phyloP scores from a whole-genome alignment of 2,888 invertebrate species.

The Dimorphilus gyrociliatus region DNA sequence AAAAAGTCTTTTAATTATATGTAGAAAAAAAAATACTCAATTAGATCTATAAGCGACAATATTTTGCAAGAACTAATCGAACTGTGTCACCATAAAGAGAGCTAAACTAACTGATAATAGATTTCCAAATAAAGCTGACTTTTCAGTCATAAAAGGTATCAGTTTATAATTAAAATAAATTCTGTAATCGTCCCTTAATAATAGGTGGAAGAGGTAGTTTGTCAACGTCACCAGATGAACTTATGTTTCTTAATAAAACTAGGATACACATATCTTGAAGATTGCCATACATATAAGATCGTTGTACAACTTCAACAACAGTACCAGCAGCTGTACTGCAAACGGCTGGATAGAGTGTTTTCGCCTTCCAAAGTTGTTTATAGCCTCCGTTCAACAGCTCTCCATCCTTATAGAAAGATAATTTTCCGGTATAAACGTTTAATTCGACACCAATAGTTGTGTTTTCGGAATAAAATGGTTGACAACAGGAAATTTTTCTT shows the following conservation, averaged over 20 bases:
- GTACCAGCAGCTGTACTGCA: slow-evolving; percentile 20
- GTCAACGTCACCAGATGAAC: slow-evolving; percentile 10
- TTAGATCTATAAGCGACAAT: too few relatives aligned
- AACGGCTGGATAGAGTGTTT: slow-evolving; percentile 18
- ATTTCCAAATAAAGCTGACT: too few relatives aligned
- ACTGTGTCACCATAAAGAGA: too few relatives aligned
- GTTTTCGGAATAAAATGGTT: slow-evolving; percentile 17
- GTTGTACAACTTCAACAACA: slow-evolving; percentile 17
- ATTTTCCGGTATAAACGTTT: slow-evolving; percentile 17
- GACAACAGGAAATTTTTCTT: slow-evolving; percentile 15
- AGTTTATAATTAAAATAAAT: too few relatives aligned
- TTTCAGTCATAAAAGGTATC: too few relatives aligned
- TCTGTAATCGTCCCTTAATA: slow-evolving; percentile 13
- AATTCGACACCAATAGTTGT: slow-evolving; percentile 21
- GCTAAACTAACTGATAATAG: too few relatives aligned
- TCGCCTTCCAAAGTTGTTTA: slow-evolving; percentile 8
- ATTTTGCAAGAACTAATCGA: too few relatives aligned
- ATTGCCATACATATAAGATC: slow-evolving; percentile 13
- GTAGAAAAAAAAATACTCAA: too few relatives aligned
- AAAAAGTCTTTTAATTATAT: too few relatives aligned
- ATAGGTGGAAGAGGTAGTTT: slow-evolving; percentile 17
- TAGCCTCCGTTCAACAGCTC: slow-evolving; percentile 19
- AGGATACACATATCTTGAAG: slow-evolving; percentile 19
- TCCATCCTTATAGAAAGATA: slow-evolving; percentile 19
- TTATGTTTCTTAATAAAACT: slow-evolving; percentile 12